Evolutionary conservation across 30 jellyfish, hydroid and myxozoan genomes (phyloP).

Genomic region (Aurelia coerulea): DNA sequence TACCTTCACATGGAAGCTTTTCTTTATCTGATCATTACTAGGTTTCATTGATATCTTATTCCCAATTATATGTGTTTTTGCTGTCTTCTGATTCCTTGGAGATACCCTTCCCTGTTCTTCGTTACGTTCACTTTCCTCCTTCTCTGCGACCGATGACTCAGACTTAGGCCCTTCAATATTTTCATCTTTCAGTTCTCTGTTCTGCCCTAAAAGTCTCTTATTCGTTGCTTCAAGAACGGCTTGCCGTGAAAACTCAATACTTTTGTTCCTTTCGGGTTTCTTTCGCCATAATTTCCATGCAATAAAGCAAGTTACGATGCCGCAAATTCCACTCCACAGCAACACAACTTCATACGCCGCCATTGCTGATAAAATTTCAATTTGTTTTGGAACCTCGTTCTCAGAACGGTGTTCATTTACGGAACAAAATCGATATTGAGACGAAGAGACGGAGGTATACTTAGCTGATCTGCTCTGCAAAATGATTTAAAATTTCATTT

Average conservation of each 20-base stretch:
- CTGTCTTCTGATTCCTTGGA: too few species aligned
- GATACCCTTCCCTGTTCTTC: too few species aligned
- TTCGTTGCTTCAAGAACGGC: constrained; percentile 42
- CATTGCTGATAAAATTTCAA: not conserved
- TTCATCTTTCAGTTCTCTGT: not conserved
- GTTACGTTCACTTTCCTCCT: too few species aligned
- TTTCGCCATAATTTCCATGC: not conserved
- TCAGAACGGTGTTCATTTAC: not conserved
- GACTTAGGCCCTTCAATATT: not conserved
- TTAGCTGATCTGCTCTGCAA: too few species aligned
- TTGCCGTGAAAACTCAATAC: constrained; percentile 2
- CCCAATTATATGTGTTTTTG: too few species aligned
- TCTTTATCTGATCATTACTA: too few species aligned
- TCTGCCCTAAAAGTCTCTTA: constrained; percentile 1
- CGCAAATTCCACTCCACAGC: constrained; percentile 25
- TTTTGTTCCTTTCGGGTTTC: not conserved
- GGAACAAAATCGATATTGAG: too few species aligned
- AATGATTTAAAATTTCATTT: too few species aligned
- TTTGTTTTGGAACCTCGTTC: not conserved
- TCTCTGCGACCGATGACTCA: not conserved
- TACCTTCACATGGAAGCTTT: too few species aligned
- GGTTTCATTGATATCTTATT: too few species aligned
- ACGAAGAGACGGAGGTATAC: too few species aligned
- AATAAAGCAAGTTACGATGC: not conserved
- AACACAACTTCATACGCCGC: constrained; percentile 45